phyloP scores from a whole-genome alignment of 1,140 invertebrate genomes.

The Pseudomyrmex sp. region DNA sequence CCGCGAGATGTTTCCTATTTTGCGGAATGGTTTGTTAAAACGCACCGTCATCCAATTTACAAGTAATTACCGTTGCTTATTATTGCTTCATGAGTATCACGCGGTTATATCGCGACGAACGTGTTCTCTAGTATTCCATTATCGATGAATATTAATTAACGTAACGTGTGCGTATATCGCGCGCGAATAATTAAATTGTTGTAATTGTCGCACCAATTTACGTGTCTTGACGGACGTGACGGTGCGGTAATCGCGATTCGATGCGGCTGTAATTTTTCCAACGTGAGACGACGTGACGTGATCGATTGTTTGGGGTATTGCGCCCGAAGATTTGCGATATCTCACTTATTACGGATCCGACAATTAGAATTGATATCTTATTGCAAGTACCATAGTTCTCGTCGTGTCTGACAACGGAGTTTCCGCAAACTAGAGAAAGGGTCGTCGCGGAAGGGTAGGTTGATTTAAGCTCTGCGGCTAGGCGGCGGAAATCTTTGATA shows the following conservation, averaged over 20 bases:
- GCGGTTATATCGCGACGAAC: constrained; percentile 32
- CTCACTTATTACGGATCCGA: constrained; percentile 25
- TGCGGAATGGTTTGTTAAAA: constrained; percentile 53
- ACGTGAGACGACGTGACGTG: background rate
- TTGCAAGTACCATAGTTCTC: constrained; percentile 17
- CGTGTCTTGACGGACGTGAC: constrained; percentile 8
- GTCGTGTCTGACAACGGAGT: constrained; percentile 19
- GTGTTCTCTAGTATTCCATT: constrained; percentile 57
- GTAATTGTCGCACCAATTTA: constrained; percentile 28
- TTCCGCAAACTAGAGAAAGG: constrained; percentile 44
- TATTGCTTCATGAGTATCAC: constrained; percentile 48
- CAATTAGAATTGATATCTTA: constrained; percentile 57
- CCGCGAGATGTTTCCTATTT: constrained; percentile 15
- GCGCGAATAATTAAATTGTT: constrained; percentile 54
- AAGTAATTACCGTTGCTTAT: constrained; percentile 54
- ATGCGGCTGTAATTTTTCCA: constrained; percentile 9
- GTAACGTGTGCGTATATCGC: constrained; percentile 14
- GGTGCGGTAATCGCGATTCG: constrained; percentile 12
- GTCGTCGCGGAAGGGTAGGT: constrained; percentile 50
- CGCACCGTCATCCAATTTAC: constrained; percentile 53
- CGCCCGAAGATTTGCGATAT: constrained; percentile 16
- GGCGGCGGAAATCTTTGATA: constrained; percentile 76
- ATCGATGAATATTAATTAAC: constrained; percentile 61
- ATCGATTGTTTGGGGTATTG: background rate
- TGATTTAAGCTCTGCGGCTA: constrained; percentile 71